These are phyloP conservation scores for Dasypus novemcinctus DNA, from an alignment of 2,113 vertebrate genomes.

Conservation along the genomic window DNA sequence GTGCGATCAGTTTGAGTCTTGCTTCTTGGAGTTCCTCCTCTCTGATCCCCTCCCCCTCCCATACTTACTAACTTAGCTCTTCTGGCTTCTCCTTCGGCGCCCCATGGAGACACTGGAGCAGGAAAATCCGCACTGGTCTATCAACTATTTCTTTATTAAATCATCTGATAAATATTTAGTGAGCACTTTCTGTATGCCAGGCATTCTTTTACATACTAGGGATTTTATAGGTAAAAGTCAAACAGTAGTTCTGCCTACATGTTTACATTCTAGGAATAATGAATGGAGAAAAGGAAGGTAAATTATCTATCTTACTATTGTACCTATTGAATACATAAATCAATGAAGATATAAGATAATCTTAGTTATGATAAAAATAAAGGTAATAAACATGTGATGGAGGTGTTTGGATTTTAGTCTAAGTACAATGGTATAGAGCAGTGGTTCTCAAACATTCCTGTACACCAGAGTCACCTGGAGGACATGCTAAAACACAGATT, in stretches of 20 bases:
- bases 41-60: background rate
- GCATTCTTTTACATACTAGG: background rate
- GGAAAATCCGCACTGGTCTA: background rate
- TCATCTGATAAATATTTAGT: conserved; percentile 29
- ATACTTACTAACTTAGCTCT: background rate
- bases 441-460: background rate
- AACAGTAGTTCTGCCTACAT: background rate
- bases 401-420: background rate
- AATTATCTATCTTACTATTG: background rate
- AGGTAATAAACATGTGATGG: background rate
- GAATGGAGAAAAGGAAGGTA: background rate
- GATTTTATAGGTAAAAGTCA: background rate
- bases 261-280: background rate
- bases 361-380: background rate
- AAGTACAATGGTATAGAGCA: fast-evolving
- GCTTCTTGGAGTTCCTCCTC: background rate
- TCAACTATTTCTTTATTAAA: conserved; percentile 31
- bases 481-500: background rate
- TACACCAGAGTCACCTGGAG: background rate
- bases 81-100: background rate
- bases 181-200: background rate
- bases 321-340: background rate
- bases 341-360: background rate
- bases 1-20: background rate
- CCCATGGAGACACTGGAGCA: background rate